Base-by-base conservation (phyloP, 2,113 vertebrate species). In the Platichthys stellatus region DNA sequence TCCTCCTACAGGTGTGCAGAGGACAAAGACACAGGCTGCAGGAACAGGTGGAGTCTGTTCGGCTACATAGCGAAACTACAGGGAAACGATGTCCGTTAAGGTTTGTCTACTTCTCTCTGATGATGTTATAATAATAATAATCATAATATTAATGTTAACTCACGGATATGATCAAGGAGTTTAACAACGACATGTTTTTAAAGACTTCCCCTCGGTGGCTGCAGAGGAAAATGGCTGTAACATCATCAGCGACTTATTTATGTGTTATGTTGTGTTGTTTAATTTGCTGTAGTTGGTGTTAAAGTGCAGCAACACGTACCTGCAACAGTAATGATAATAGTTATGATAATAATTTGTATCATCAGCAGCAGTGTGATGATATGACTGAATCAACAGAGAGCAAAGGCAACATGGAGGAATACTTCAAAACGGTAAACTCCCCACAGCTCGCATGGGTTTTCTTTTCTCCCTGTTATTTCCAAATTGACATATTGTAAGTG, bases 391-490 rank as follows among this genome's bases (percentile, higher is more conserved):
- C 90, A 31, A 72, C 95, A 23, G 94, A 96, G 43, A 94, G 87
- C 81, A 93, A 94, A 57, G 89, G 88, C 40, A 96, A 95, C 56
- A 96, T 98, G 95, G 96, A 97, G 63, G 95, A 95, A 0, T 97
- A 97, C 63, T 99, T 99, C 92, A 93, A 93, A 20, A 96, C 94
- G 96, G 98, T 99, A n/a, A 83, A 78, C 74, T 45, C 3, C 2
- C 75, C 24, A 31, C 31, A 31, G 31, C 31, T 31, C 1, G 31
- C 31, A 28, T 28, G 12, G 64, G n/a, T 63, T 26, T n/a, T 26
- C 9, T 31, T 3, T 51, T 56, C 15, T 31, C 13, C 12, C 5
- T 23, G 13, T 23, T n/a, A 47, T 35, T 24, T 31, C 6, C 2
- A 69, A 13, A 31, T 31, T 4, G 4, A 1, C 0, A 62, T 31